phyloP scores from a whole-genome alignment of 2,797 vertebrate genomes.

The Cyclura pinguis region DNA sequence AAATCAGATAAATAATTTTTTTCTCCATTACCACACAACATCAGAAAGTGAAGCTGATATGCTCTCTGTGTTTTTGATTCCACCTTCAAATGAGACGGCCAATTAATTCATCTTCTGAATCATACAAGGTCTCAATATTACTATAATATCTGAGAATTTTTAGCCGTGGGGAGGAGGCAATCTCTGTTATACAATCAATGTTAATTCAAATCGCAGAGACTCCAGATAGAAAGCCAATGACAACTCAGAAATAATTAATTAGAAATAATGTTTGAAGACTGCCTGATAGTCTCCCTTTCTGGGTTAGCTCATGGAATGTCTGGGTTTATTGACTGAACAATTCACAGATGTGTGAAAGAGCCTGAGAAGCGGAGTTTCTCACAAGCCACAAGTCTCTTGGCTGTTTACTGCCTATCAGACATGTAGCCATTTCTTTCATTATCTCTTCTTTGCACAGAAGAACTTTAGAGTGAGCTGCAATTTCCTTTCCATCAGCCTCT shows the following conservation, averaged over 20 bases:
- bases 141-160: background rate
- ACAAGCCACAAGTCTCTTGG: background rate
- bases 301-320: background rate
- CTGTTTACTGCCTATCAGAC: background rate
- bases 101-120: background rate
- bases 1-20: no score
- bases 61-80: background rate
- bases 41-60: background rate
- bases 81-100: background rate
- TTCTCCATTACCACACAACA: background rate
- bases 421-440: background rate
- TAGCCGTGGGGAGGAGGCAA: no score
- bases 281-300: background rate
- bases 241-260: conserved; percentile 19
- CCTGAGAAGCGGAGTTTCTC: background rate
- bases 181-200: no score
- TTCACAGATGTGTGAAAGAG: background rate
- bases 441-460: conserved; percentile 8
- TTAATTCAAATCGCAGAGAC: no score
- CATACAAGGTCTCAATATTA: background rate
- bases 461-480: conserved; percentile 18
- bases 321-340: conserved; percentile 25
- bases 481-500: conserved; percentile 30
- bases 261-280: background rate
- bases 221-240: background rate